Conservation (phyloP, 2,113 vertebrate genomes). For the Paratilapia polleni region DNA sequence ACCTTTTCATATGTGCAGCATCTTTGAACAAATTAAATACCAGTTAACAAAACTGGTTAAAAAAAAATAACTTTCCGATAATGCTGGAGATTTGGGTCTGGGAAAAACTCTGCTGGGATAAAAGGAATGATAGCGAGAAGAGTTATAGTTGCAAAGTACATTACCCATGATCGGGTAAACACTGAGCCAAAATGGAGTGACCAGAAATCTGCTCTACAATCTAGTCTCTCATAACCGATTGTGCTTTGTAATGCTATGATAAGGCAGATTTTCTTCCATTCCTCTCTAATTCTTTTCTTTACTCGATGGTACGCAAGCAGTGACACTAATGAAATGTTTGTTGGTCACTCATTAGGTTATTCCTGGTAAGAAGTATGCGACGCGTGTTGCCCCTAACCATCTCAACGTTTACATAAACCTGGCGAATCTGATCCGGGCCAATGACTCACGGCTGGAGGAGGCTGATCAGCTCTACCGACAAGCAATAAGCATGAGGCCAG, state of each 20-base stretch:
- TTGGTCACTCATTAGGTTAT: constrained; percentile 84
- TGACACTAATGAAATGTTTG: neutral
- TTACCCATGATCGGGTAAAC: neutral
- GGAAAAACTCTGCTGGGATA: neutral
- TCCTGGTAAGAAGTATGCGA: constrained; percentile 97
- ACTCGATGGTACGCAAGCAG: neutral
- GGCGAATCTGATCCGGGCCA: constrained; percentile 93
- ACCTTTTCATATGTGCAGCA: neutral
- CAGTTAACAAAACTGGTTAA: neutral
- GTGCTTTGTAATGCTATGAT: neutral
- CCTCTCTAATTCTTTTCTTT: neutral
- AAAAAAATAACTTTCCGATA: neutral
- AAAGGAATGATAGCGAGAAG: neutral
- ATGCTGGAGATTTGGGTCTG: neutral
- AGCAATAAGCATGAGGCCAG: constrained; percentile 98
- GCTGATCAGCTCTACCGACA: constrained; percentile 97
- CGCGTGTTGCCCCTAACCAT: constrained; percentile 97
- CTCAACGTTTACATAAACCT: constrained; percentile 98
- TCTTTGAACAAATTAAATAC: neutral
- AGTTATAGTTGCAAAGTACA: neutral
- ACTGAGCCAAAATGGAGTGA: neutral
- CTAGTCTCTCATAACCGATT: neutral
- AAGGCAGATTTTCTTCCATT: neutral
- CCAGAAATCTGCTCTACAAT: neutral
- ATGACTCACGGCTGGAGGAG: constrained; percentile 95